Evolutionary conservation across 2,888 invertebrate genomes (phyloP).

Genomic region (Drosophila greeni): DNA sequence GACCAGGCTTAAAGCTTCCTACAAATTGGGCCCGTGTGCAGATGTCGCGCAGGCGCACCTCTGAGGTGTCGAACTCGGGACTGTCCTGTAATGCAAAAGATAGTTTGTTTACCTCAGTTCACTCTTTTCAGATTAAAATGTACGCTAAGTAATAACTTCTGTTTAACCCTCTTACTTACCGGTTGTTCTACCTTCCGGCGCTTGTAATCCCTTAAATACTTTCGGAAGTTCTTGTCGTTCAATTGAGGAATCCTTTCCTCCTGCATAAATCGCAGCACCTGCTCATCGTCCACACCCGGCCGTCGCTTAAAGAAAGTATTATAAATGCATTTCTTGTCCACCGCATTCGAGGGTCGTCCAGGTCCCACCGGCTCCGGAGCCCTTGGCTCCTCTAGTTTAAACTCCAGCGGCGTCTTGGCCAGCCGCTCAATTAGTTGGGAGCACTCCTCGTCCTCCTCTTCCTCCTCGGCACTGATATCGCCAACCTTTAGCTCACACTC

Average conservation of each 20-base stretch:
- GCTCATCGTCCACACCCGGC: constrained; percentile 63
- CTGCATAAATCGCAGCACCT: constrained; percentile 63
- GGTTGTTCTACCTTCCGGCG: constrained; percentile 85
- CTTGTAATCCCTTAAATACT: constrained; percentile 86
- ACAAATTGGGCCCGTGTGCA: constrained; percentile 77
- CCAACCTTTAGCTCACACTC: constrained; percentile 82
- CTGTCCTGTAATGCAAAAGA: constrained; percentile 81
- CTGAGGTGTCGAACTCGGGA: constrained; percentile 87
- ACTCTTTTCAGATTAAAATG: background rate
- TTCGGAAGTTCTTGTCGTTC: constrained; percentile 79
- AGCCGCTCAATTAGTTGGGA: constrained; percentile 25
- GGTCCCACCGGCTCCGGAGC: constrained; percentile 23
- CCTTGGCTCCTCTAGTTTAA: constrained; percentile 20
- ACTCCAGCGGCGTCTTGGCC: constrained; percentile 28
- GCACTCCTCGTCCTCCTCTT: constrained; percentile 56
- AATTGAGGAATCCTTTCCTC: constrained; percentile 58
- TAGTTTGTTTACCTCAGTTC: background rate
- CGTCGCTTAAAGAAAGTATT: constrained; percentile 71
- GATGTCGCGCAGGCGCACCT: constrained; percentile 85
- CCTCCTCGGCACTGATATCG: constrained; percentile 83
- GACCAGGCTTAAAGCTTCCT: constrained; percentile 75
- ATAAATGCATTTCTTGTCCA: constrained; percentile 74
- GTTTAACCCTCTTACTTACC: constrained; percentile 78
- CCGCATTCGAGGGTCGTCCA: constrained; percentile 54
- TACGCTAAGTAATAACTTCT: background rate